Conservation (phyloP, 2,797 vertebrate genomes). For the Otolemur crassicaudatus region DNA sequence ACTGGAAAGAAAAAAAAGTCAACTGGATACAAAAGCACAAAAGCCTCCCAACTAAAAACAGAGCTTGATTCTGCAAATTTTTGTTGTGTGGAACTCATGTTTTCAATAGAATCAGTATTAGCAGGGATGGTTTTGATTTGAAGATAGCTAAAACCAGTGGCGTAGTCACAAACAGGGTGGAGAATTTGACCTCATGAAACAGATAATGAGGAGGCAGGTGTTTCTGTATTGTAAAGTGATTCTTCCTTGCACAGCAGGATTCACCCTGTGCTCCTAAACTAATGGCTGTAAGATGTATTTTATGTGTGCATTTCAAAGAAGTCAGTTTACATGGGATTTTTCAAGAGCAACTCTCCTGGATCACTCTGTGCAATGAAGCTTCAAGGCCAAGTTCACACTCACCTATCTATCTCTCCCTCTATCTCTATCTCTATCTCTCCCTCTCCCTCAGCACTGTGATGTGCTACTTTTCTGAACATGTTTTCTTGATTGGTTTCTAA, state of each 20-base stretch:
- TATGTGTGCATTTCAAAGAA: constrained; percentile 20
- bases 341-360: neutral
- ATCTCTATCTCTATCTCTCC: neutral
- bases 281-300: neutral
- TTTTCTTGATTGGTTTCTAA: constrained; percentile 24
- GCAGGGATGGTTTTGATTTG: constrained; percentile 36
- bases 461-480: constrained; percentile 30
- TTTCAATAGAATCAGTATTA: constrained; percentile 17
- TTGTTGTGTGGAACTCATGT: constrained; percentile 33
- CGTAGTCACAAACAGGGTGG: neutral
- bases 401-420: neutral
- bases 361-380: neutral
- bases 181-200: neutral
- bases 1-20: neutral
- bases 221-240: constrained; percentile 32
- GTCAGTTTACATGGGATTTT: neutral
- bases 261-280: constrained; percentile 27
- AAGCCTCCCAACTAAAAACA: constrained; percentile 18
- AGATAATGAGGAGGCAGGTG: neutral
- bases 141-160: constrained; percentile 12
- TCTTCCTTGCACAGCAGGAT: neutral
- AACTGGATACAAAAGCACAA: constrained; percentile 17
- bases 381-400: neutral
- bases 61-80: neutral
- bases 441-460: neutral